Evolutionary conservation across 2,797 vertebrate species (phyloP), one percentile per base, ranked within the genome.

Genomic region (Epinephelus awoara): DNA sequence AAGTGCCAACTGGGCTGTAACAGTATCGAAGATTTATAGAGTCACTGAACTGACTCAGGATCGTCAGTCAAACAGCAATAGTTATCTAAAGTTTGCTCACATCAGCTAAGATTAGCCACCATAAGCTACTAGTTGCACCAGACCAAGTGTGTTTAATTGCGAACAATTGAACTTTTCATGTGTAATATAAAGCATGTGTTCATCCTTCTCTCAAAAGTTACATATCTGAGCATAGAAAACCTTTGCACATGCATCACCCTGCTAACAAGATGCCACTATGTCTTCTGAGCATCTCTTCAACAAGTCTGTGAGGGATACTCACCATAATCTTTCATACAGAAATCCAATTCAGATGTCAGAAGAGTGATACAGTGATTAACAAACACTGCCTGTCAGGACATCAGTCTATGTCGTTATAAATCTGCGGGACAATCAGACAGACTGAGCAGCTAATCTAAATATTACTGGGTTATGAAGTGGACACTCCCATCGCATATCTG

Each of bases 401-500:
- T 64, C n/a, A 55, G 46, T 8, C 23, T 25, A 3, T 72, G 61
- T 71, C 42, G 49, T 74, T 47, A 54, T 47, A 29, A 65, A 63
- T 75, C 65, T 71, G 42, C 27, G 52, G 40, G 40, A 84, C 29
- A 49, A 75, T 68, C 67, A 83, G 56, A 81, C 67, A 69, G 55
- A 73, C 77, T 52, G 74, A 85, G 52, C 34, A 67, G 67, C 67
- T 67, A 47, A 82, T 85, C 70, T 77, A 75, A 83, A 82, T 87
- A 79, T 84, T 72, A 74, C 62, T 61, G 67, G 64, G 77, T 65
- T 79, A 72, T 86, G 56, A 83, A 86, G 80, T 82, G 77, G 78
- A 79, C 79, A 67, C 70, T 88, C 75, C 82, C 72, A 71, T 85
- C 19, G 27, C 67, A 72, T 57, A 80, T 72, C 83, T 76, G 74